Conservation (phyloP, 2,797 vertebrate species). For the Enteromius trimaculatus region DNA sequence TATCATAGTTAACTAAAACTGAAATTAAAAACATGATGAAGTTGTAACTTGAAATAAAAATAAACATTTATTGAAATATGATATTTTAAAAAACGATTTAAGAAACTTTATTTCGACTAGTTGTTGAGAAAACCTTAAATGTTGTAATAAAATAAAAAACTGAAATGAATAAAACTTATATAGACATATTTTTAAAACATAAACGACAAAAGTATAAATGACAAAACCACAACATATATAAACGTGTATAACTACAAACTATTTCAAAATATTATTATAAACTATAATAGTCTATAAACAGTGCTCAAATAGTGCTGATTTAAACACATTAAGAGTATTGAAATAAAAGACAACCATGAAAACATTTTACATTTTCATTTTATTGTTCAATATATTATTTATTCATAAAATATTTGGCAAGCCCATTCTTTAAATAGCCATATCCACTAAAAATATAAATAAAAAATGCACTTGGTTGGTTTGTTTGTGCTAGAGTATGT, state of each 20-base stretch:
- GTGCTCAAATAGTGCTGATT: neutral
- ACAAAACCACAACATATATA: neutral
- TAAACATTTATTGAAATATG: neutral
- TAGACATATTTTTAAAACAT: neutral
- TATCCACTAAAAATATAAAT: slow-evolving; percentile 66
- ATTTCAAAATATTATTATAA: neutral
- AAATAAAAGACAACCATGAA: slow-evolving; percentile 33
- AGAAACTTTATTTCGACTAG: neutral
- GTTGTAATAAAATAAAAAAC: neutral
- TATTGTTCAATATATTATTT: slow-evolving; percentile 65
- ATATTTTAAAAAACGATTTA: neutral
- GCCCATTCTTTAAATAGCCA: slow-evolving; percentile 62
- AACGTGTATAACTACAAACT: neutral
- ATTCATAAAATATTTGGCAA: slow-evolving; percentile 63
- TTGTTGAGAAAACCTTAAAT: neutral
- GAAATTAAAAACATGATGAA: neutral
- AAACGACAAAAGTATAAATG: neutral
- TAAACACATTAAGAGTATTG: neutral
- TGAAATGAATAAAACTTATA: neutral
- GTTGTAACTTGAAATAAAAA: neutral
- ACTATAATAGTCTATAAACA: neutral
- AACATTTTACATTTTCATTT: slow-evolving; percentile 44
- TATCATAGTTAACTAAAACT: slow-evolving; percentile 1
- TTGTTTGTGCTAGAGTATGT: slow-evolving; percentile 66
- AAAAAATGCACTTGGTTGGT: slow-evolving; percentile 68